Evolutionary conservation across 2,888 invertebrate species (phyloP).

Genomic region (Catocala fraxini): DNA sequence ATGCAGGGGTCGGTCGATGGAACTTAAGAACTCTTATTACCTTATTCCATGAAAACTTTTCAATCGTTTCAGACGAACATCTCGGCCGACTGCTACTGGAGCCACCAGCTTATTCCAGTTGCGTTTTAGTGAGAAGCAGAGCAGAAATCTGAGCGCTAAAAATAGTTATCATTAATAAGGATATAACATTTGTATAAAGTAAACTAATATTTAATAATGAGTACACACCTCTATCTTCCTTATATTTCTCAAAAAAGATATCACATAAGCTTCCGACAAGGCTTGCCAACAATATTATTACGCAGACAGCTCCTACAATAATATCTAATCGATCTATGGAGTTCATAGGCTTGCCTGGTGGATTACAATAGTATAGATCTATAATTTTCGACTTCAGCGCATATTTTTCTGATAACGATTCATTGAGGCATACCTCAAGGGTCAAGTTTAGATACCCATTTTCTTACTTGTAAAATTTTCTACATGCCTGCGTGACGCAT

Average conservation of each 20-base stretch:
- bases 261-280: constrained; percentile 26
- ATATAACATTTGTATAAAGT: not conserved
- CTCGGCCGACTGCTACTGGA: constrained; percentile 18
- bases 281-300: constrained; percentile 17
- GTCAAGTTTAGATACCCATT: constrained; percentile 31
- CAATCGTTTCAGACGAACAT: constrained; percentile 36
- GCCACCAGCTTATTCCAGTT: constrained; percentile 55
- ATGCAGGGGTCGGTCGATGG: too few species aligned
- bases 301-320: constrained; percentile 12
- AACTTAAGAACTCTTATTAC: constrained; percentile 23
- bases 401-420: constrained; percentile 31
- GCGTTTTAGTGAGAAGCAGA: constrained; percentile 55
- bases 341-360: constrained; percentile 5
- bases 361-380: constrained; percentile 21
- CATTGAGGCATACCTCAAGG: constrained; percentile 45
- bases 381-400: constrained; percentile 30
- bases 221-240: constrained; percentile 2
- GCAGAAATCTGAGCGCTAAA: constrained; percentile 35
- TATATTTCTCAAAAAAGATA: not conserved
- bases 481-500: constrained; percentile 72
- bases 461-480: constrained; percentile 46
- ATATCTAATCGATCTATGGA: constrained; percentile 23
- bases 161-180: not conserved
- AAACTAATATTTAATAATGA: too few species aligned
- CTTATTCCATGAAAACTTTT: constrained; percentile 51